These are phyloP conservation scores for Dendrolimus punctatus DNA, from an alignment of 1,140 invertebrate species.

Conservation along the genomic window DNA sequence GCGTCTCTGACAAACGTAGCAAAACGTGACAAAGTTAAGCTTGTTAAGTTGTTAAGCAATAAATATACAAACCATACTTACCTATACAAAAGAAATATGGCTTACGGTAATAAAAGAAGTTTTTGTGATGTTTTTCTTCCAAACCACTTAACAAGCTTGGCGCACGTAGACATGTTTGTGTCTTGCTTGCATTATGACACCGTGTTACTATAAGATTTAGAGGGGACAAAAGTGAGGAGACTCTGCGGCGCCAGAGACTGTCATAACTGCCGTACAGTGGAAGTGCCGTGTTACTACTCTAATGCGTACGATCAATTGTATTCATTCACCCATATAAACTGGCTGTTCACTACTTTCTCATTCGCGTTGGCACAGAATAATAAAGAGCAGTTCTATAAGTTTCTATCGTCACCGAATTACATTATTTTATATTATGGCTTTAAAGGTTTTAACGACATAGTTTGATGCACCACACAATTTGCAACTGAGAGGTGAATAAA, in stretches of 20 bases:
- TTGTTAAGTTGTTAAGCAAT: too few relatives aligned
- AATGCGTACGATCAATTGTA: constrained; percentile 13
- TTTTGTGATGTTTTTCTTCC: constrained; percentile 70
- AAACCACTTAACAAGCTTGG: constrained; percentile 71
- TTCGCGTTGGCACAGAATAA: too few relatives aligned
- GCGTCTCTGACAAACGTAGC: constrained; percentile 1
- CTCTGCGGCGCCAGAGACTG: constrained; percentile 50
- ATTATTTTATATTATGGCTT: too few relatives aligned
- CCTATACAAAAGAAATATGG: constrained; percentile 30
- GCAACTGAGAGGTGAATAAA: too few relatives aligned
- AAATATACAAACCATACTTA: constrained; percentile 7
- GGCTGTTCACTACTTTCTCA: neutral
- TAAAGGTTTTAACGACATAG: too few relatives aligned
- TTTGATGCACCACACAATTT: too few relatives aligned
- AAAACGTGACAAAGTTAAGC: too few relatives aligned
- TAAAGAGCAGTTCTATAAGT: too few relatives aligned
- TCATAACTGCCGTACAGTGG: constrained; percentile 32
- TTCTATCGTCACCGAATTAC: too few relatives aligned
- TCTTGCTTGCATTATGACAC: constrained; percentile 69
- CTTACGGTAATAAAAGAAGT: constrained; percentile 66
- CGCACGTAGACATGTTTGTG: constrained; percentile 69
- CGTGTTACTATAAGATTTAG: constrained; percentile 66
- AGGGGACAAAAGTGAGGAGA: constrained; percentile 63
- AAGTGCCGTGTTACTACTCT: constrained; percentile 17
- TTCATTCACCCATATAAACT: constrained; percentile 6